These are phyloP conservation scores for Peromyscus aztecus DNA, from an alignment of 2,797 vertebrate species.

Conservation along the genomic window DNA sequence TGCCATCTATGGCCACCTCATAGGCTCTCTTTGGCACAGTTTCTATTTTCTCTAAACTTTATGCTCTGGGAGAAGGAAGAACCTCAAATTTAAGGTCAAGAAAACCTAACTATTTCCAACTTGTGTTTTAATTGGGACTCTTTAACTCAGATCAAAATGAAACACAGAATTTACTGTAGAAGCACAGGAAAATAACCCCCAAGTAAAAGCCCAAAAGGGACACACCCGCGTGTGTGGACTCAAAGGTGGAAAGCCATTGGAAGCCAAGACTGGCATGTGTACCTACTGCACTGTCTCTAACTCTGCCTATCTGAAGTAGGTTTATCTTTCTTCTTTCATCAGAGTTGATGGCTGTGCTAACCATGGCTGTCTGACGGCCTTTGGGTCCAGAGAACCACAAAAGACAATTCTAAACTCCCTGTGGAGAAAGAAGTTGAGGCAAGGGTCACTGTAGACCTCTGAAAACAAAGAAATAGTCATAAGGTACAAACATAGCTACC, in stretches of 20 bases:
- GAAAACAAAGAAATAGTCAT: background rate
- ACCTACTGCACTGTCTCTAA: background rate
- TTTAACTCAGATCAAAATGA: slow-evolving; percentile 51
- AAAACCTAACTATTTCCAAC: slow-evolving; percentile 50
- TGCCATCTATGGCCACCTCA: slow-evolving; percentile 48
- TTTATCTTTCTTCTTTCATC: background rate
- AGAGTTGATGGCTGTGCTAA: background rate
- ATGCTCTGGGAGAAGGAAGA: slow-evolving; percentile 49
- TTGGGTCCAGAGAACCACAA: background rate
- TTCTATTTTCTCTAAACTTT: slow-evolving; percentile 43
- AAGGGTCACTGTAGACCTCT: background rate
- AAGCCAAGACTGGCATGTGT: background rate
- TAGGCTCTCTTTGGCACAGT: background rate
- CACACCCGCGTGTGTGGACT: background rate
- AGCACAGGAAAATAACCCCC: background rate
- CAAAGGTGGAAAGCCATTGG: background rate
- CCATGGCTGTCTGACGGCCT: background rate
- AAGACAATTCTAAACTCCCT: background rate
- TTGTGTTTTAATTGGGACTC: slow-evolving; percentile 40
- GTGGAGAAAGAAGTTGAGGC: background rate
- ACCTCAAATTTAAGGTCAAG: slow-evolving; percentile 36
- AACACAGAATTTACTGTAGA: background rate
- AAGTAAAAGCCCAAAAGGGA: background rate
- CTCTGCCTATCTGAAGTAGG: background rate
- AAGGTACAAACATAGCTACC: background rate